Evolutionary conservation across 2,113 vertebrate genomes (phyloP).

Genomic region (Chauna torquata): DNA sequence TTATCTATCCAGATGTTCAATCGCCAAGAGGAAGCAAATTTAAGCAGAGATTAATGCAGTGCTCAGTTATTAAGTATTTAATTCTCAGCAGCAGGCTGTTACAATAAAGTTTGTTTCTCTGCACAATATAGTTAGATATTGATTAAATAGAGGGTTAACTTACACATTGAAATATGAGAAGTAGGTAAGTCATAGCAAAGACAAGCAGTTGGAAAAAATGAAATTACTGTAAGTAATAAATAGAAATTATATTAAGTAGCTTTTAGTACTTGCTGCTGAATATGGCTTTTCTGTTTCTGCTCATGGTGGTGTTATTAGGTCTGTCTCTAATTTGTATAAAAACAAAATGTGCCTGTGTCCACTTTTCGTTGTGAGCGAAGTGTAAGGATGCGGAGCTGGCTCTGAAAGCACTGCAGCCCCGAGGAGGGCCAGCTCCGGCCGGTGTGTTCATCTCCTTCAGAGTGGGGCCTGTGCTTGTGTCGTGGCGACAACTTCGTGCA

Average conservation of each 20-base stretch:
- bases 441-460: not conserved
- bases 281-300: not conserved
- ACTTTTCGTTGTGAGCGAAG: not conserved
- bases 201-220: not conserved
- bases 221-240: not conserved
- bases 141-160: constrained; percentile 8
- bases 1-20: constrained; percentile 72
- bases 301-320: not conserved
- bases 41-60: constrained; percentile 65
- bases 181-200: not conserved
- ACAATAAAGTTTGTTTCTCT: constrained; percentile 30
- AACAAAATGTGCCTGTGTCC: not conserved
- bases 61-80: constrained; percentile 72
- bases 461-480: no score
- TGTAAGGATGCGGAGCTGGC: not conserved
- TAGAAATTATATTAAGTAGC: not conserved
- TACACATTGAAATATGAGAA: not conserved
- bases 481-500: not conserved
- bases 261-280: not conserved
- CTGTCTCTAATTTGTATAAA: not conserved
- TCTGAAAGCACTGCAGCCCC: not conserved
- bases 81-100: constrained; percentile 53
- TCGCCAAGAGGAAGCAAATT: constrained; percentile 56
- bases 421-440: not conserved
- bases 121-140: not conserved